These are phyloP conservation scores for Chamaea fasciata DNA, from an alignment of 2,113 vertebrate species.

Conservation along the genomic window DNA sequence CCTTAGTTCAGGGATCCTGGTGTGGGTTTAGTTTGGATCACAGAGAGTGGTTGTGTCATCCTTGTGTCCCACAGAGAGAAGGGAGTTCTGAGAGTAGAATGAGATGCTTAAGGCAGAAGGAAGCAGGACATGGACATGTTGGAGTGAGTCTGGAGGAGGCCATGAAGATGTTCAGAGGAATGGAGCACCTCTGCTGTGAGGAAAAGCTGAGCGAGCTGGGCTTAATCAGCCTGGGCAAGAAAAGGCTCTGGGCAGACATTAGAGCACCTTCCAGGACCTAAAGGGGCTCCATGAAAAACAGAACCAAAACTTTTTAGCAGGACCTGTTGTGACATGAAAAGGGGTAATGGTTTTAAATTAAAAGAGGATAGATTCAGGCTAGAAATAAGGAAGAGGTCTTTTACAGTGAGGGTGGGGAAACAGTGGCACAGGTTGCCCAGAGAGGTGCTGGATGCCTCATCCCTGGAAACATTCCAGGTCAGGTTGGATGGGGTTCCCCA, in stretches of 20 bases:
- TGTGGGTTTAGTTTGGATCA: neutral
- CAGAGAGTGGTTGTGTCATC: neutral
- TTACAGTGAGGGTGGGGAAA: neutral
- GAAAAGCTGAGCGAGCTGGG: neutral
- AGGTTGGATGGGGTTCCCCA: neutral
- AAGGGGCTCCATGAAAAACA: neutral
- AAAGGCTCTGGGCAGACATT: neutral
- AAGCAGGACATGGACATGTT: neutral
- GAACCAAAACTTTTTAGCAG: neutral
- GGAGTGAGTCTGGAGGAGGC: neutral
- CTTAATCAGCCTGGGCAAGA: neutral
- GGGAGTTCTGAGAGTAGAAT: neutral
- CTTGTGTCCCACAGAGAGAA: neutral
- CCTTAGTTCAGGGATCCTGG: neutral
- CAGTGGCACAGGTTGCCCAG: neutral
- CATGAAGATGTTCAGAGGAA: accelerated
- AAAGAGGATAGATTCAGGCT: neutral
- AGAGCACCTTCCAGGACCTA: neutral
- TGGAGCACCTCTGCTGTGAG: neutral
- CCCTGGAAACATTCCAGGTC: neutral
- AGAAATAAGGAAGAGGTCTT: neutral
- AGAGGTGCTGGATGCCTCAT: neutral
- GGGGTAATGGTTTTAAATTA: neutral
- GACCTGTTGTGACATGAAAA: neutral
- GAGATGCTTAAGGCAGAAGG: neutral